Percentiles rank a stretch among this genome's conserved stretches.
These are phyloP conservation scores for Danaus melanippus DNA, from an alignment of 1,140 invertebrate species.

Conservation along the genomic window DNA sequence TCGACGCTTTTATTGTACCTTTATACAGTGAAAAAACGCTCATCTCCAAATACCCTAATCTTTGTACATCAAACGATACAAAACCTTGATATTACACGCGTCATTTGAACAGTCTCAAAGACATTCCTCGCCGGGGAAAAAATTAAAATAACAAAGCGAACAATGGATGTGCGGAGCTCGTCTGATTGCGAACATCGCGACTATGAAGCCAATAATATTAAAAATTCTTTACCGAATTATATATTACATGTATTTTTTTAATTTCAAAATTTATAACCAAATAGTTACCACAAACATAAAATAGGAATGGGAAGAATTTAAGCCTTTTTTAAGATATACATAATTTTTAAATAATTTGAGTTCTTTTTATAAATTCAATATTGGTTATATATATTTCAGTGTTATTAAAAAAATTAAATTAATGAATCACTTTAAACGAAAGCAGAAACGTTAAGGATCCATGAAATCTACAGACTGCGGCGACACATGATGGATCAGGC, in stretches of 20 bases:
- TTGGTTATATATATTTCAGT: background rate
- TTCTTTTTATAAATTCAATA: too few relatives aligned
- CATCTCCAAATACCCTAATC: conserved; percentile 60
- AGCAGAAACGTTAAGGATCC: conserved; percentile 7
- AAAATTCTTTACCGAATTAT: conserved; percentile 45
- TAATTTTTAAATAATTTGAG: background rate
- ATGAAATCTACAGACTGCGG: conserved; percentile 17
- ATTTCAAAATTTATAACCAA: background rate
- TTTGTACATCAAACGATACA: conserved; percentile 61
- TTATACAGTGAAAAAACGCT: conserved; percentile 50
- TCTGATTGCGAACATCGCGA: conserved; percentile 18
- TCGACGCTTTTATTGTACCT: conserved; percentile 49
- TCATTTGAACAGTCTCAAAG: conserved; percentile 69
- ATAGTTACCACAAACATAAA: background rate
- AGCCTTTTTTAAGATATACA: background rate
- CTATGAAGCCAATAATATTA: conserved; percentile 39
- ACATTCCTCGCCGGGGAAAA: conserved; percentile 60
- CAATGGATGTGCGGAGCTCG: conserved; percentile 19
- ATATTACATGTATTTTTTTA: conserved; percentile 7
- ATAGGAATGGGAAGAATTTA: background rate
- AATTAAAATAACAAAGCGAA: conserved; percentile 67
- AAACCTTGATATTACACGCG: conserved; percentile 67
- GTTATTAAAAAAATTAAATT: background rate
- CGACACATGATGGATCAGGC: conserved; percentile 62
- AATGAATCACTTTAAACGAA: background rate